Evolutionary conservation across 2,113 vertebrate genomes (phyloP).

Genomic region (Pteronura brasiliensis): DNA sequence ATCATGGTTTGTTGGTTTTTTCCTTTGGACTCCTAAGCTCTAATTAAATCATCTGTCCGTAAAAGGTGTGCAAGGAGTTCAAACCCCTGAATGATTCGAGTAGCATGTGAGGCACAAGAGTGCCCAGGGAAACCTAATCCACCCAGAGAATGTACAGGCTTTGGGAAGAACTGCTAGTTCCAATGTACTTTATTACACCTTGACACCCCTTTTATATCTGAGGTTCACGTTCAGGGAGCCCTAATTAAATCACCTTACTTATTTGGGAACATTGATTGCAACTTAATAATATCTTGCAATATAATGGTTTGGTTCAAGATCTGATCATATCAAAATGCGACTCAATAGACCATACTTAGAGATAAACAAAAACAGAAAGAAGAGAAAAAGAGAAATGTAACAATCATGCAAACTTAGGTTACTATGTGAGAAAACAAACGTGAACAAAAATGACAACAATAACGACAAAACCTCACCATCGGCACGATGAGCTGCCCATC

Average conservation of each 20-base stretch:
- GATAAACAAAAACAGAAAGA: neutral
- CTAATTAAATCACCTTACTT: neutral
- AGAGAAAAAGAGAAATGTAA: neutral
- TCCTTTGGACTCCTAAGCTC: neutral
- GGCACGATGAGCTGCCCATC: neutral
- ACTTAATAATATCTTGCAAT: neutral
- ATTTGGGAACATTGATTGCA: neutral
- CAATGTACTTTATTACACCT: neutral
- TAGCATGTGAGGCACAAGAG: slow-evolving; percentile 28
- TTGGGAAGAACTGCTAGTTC: neutral
- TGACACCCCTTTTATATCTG: slow-evolving; percentile 31
- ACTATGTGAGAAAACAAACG: neutral
- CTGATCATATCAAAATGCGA: neutral
- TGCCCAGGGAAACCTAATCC: slow-evolving; percentile 50
- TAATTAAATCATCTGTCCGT: slow-evolving; percentile 33
- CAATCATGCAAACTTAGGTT: neutral
- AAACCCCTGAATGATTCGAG: slow-evolving; percentile 45
- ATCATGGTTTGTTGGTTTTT: neutral
- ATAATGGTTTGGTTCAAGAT: neutral
- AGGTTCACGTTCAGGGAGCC: neutral
- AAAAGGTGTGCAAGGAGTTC: slow-evolving; percentile 57
- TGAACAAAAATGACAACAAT: neutral
- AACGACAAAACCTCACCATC: neutral
- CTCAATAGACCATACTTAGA: neutral
- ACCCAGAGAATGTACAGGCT: neutral